Base-by-base conservation (phyloP, 2,113 vertebrate species). In the Syngnathus typhle region DNA sequence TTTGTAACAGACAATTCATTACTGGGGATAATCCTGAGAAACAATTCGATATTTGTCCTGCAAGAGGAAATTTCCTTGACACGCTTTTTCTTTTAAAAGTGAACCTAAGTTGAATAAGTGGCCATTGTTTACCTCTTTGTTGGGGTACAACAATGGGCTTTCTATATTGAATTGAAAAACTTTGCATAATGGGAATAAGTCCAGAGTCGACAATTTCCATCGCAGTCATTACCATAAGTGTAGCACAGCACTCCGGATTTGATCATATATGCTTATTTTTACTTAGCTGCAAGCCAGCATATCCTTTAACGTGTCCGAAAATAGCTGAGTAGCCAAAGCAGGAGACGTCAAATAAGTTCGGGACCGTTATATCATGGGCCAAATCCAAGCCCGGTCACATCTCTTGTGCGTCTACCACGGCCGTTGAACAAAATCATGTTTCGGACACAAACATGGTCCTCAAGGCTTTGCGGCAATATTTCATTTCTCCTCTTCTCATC, bases 401-500 rank as follows among this genome's bases (percentile, higher is more conserved):
- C 56, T 37, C 3, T 2, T 12, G 5, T 8, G 11, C 9, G 4
- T 60, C 19, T 60, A 60, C 6, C 6, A 13, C 54, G 15, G 1
- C 32, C 16, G 7, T 37, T 36, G 12, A 9, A 19, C 2, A 16
- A 18, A 38, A 37, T 52, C 51, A 3, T 32, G 3, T 32, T 32
- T 32, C 3, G 27, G 27, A 32, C 27, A 32, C 2, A 32, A 32
- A 32, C 27, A 2, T 32, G 27, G 2, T 27, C 27, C 27, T 1
- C 1, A 32, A 32, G 27, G 27, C 27, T 32, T 32, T 46, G 7
- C 15, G 16, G 37, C 36, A 37, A 21, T 21, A 54, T 41, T 6
- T 6, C 27, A 46, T 60, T 51, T 43, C 18, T 75, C 65, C 16
- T 64, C 59, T 58, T 47, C 65, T 46, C 67, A 68, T 70, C 69